Conservation (phyloP, 2,888 invertebrate species). For the Drosophila picticornis region DNA sequence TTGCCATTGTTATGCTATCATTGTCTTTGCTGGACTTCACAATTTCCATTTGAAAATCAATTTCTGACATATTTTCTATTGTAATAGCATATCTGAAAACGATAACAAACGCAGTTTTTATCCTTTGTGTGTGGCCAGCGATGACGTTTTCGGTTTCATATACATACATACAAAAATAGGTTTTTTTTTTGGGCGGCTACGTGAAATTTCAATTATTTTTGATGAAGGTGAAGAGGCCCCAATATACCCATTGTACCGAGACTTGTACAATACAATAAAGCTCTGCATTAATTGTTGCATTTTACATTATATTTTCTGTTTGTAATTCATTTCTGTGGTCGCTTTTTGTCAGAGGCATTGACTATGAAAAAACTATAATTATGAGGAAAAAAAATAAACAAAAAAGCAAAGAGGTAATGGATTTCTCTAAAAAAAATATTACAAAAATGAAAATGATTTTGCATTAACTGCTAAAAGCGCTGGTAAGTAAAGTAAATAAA, state of each 20-base stretch:
- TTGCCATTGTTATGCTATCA: constrained; percentile 43
- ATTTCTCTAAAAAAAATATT: neutral
- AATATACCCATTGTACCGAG: constrained; percentile 19
- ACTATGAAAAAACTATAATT: constrained; percentile 4
- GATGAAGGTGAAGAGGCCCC: neutral
- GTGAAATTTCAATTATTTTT: constrained; percentile 53
- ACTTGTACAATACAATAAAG: constrained; percentile 8
- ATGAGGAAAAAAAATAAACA: neutral
- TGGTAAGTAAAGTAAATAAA: neutral
- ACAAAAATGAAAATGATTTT: constrained; percentile 1
- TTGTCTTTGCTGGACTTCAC: constrained; percentile 40
- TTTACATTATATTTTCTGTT: constrained; percentile 47
- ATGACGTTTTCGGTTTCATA: constrained; percentile 46
- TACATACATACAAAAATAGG: constrained; percentile 22
- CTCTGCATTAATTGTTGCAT: constrained; percentile 40
- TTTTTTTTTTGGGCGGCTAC: neutral
- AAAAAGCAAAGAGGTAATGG: neutral
- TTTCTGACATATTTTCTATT: constrained; percentile 67
- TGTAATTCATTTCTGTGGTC: constrained; percentile 59
- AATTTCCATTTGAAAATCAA: constrained; percentile 69
- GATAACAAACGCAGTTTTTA: constrained; percentile 47
- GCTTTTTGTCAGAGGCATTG: constrained; percentile 27
- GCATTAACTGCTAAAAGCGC: neutral
- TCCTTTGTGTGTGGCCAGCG: constrained; percentile 52
- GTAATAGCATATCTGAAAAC: constrained; percentile 45